A percentile compares a stretch with the other conserved stretches of the same genome.
Conservation (phyloP, 2,797 vertebrate species). For the Chanos chanos region DNA sequence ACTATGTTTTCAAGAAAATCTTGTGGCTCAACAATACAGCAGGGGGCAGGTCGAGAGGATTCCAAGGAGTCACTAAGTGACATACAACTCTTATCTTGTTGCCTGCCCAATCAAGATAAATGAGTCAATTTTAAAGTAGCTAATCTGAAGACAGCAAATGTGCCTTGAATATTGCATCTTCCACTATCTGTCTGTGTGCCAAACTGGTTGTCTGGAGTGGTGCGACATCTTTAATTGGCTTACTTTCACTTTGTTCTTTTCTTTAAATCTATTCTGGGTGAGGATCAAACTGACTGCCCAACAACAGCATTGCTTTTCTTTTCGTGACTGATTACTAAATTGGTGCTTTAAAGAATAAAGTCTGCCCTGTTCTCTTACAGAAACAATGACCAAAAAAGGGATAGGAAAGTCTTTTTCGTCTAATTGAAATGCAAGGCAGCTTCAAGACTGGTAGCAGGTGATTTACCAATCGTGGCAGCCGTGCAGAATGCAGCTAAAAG, state of each 20-base stretch:
- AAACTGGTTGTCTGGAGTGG: constrained; percentile 23
- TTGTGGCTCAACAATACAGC: background rate
- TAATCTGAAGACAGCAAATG: constrained; percentile 24
- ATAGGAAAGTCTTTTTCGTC: too few relatives aligned
- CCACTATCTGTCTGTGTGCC: constrained; percentile 45
- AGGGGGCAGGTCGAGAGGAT: background rate
- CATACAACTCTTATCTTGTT: constrained; percentile 45
- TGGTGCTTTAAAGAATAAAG: background rate
- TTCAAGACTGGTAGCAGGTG: too few relatives aligned
- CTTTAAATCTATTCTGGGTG: constrained; percentile 50
- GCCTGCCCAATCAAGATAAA: constrained; percentile 63
- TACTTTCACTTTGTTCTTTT: constrained; percentile 52
- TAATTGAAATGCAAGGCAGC: too few relatives aligned
- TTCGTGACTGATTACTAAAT: constrained; percentile 44
- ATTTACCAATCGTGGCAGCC: too few relatives aligned
- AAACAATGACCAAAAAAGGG: too few relatives aligned
- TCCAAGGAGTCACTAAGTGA: constrained; percentile 7
- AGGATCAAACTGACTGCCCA: constrained; percentile 68
- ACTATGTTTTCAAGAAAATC: background rate
- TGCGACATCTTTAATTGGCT: constrained; percentile 44
- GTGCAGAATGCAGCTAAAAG: too few relatives aligned
- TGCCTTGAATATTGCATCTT: constrained; percentile 37
- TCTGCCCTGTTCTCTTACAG: too few relatives aligned
- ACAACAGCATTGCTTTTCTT: constrained; percentile 53
- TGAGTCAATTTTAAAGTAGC: constrained; percentile 56